Base-by-base conservation (phyloP, 2,113 vertebrate species). In the Tringa solitaria region DNA sequence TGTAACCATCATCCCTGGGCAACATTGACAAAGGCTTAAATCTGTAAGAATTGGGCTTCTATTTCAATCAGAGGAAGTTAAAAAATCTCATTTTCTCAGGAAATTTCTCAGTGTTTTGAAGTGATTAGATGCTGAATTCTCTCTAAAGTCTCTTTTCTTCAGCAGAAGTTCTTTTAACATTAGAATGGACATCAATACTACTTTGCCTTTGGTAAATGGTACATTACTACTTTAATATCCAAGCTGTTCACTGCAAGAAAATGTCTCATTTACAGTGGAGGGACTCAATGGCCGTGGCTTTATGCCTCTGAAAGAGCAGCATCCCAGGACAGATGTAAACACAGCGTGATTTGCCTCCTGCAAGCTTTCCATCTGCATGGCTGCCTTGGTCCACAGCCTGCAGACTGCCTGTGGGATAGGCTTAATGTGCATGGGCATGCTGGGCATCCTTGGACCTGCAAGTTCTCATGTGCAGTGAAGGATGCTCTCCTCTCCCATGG, bases 351-450 rank as follows among this genome's bases (percentile, higher is more conserved):
- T 89, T 12, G 2, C 35, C 56, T 78, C 94, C 90, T 92, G 76
- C 83, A 60, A 81, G 72, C 27, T 95, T 63, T 54, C 92, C 86
- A 76, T 83, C 88, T 86, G 88, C 78, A 5, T 8, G 57, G 61
- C 45, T 94, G 74, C 61, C 45, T 43, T 35, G 74, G 60, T 30
- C n/a, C 53, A 22, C 35, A 67, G 57, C 69, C n/a, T 59, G 37
- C 32, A 80, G 67, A 19, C 87, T 69, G 78, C 87, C 72, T 41
- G n/a, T 0, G 8, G 79, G 59, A 78, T 26, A 9, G 41, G 45
- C 45, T 76, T 5, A 24, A 35, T 2, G 39, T 5, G 1, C 54
- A n/a, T 0, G 0, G 45, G 53, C 39, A 22, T 0, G 0, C 74
- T 56, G 85, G 59, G 54, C 54, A 67, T 50, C 82, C 83, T n/a